Evolutionary conservation across 2,797 vertebrate genomes (phyloP).

Genomic region (Erpetoichthys calabaricus): DNA sequence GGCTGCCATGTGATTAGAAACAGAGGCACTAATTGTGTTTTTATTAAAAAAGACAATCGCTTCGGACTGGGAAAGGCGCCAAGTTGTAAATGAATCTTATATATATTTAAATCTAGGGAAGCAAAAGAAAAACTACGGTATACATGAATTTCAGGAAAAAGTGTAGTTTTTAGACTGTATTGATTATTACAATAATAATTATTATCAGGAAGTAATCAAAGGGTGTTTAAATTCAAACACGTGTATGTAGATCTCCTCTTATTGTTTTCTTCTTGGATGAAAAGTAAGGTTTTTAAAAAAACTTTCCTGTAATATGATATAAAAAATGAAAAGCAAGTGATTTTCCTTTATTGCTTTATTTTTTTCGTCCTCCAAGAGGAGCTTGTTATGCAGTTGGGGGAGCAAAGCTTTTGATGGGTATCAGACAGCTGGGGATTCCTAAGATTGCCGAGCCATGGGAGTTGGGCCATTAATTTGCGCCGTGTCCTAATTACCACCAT

Average conservation of each 20-base stretch:
- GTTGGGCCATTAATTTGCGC: no score
- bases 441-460: no score
- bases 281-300: constrained; percentile 7
- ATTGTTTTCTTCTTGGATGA: constrained; percentile 20
- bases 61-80: constrained; percentile 40
- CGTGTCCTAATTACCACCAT: no score
- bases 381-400: no score
- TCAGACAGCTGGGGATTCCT: no score
- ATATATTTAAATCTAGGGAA: constrained; percentile 23
- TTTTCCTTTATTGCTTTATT: no score
- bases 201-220: constrained; percentile 37
- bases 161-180: constrained; percentile 47
- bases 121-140: constrained; percentile 8
- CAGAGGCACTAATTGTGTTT: constrained; percentile 16
- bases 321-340: constrained; percentile 24
- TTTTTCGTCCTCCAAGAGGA: no score
- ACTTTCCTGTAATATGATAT: constrained; percentile 18
- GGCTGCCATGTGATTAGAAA: constrained; percentile 56
- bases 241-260: constrained; percentile 28
- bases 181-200: constrained; percentile 40
- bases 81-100: constrained; percentile 50
- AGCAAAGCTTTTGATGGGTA: no score
- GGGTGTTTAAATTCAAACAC: constrained; percentile 39
- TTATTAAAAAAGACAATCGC: constrained; percentile 27
- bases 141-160: constrained; percentile 3